A percentile compares a stretch with the other conserved stretches of the same genome.
Conservation (phyloP, 2,888 invertebrate species). For the Drosophila lacicola region DNA sequence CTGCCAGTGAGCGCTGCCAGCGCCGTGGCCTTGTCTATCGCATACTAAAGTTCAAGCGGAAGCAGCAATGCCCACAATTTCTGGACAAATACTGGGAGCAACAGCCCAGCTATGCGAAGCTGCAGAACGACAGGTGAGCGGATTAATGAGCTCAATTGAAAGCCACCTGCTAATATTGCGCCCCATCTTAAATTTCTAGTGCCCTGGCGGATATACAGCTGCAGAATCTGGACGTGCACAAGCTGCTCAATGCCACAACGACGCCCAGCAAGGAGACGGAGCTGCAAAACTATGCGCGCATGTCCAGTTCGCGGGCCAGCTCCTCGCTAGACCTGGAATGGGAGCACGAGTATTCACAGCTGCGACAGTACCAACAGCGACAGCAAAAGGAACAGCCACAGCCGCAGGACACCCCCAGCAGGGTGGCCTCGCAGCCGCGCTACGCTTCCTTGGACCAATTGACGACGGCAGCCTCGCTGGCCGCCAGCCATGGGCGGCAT, state of each 20-base stretch:
- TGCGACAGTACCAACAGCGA: conserved; percentile 59
- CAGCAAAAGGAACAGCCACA: conserved; percentile 46
- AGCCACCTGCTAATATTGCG: not conserved
- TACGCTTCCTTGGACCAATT: conserved; percentile 73
- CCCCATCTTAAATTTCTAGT: conserved; percentile 74
- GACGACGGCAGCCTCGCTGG: conserved; percentile 56
- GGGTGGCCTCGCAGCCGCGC: conserved; percentile 35
- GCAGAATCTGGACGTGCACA: conserved; percentile 87
- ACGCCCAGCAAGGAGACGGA: conserved; percentile 79
- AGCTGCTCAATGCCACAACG: conserved; percentile 83
- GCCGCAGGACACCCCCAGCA: conserved; percentile 38
- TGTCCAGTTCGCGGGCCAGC: conserved; percentile 87
- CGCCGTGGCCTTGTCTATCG: conserved; percentile 65
- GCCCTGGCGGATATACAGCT: conserved; percentile 86
- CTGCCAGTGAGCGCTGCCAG: conserved; percentile 68
- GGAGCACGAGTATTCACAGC: conserved; percentile 87
- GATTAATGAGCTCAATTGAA: not conserved
- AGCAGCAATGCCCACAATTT: conserved; percentile 77
- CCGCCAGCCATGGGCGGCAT: conserved; percentile 44
- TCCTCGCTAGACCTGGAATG: conserved; percentile 89
- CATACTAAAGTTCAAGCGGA: conserved; percentile 63
- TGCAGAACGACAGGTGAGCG: conserved; percentile 68
- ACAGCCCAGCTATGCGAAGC: conserved; percentile 82
- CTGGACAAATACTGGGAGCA: conserved; percentile 83
- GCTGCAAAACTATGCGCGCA: conserved; percentile 61